Conservation (phyloP, 2,888 invertebrate species). For the Psylliodes chrysocephalus region DNA sequence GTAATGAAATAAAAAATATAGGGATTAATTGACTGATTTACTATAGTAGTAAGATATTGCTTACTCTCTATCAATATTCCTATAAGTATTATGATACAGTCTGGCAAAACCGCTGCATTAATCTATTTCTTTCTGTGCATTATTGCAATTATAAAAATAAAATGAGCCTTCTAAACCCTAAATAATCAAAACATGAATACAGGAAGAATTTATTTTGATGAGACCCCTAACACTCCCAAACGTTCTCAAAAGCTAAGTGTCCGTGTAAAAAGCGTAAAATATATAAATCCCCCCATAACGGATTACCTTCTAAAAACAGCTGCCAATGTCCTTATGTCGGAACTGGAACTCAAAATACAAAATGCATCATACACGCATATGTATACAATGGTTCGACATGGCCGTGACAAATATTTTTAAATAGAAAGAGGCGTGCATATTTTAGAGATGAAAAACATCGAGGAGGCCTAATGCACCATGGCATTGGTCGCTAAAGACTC, state of each 20-base stretch:
- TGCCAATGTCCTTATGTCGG: conserved; percentile 46
- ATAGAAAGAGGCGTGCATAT: conserved; percentile 54
- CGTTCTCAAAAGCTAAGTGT: conserved; percentile 23
- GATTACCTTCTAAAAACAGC: conserved; percentile 46
- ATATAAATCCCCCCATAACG: conserved; percentile 45
- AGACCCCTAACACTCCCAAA: conserved; percentile 16
- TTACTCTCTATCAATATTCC: no score
- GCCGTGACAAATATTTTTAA: conserved; percentile 54
- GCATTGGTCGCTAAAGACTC: conserved; percentile 30
- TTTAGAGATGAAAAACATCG: conserved; percentile 48
- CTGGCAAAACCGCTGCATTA: no score
- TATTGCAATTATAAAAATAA: no score
- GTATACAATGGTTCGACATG: conserved; percentile 43
- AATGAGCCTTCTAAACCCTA: no score
- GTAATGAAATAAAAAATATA: no score
- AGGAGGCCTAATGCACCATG: conserved; percentile 36
- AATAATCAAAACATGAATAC: no score
- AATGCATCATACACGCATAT: conserved; percentile 38
- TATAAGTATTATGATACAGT: no score
- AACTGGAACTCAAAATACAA: conserved; percentile 37
- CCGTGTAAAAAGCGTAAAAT: conserved; percentile 32
- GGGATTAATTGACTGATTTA: no score
- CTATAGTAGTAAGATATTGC: no score
- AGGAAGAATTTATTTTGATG: no score
- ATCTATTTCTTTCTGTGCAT: no score